Evolutionary conservation across 2,113 vertebrate genomes (phyloP), one percentile per base, ranked within the genome.

Genomic region (Isurus oxyrinchus): DNA sequence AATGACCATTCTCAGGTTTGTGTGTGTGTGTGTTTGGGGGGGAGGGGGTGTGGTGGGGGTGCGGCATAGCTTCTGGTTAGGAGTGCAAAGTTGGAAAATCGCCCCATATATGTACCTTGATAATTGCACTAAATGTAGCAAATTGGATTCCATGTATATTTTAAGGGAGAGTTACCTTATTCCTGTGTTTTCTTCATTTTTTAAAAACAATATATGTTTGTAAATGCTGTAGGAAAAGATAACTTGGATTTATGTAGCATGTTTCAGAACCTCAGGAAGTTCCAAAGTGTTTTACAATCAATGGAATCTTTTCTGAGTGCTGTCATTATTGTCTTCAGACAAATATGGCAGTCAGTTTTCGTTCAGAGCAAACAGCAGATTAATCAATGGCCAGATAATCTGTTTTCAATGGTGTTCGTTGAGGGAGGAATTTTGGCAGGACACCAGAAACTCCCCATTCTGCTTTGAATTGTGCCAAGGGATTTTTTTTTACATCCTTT

Each of bases 331-430:
- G 57, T 93, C 61, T 53, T 93, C 19, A 61, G 88, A 31, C 88
- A 93, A 61, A 59, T 61, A n/a, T 59, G 53, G 55, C 57, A 35
- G 57, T 93, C 11, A 93, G 81, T 21, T 84, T 84, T 44, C 21
- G 40, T 7, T 44, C 81, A 84, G 49, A 4, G 35, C 55, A 93
- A 57, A n/a, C 25, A 59, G 57, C 88, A 93, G 88, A 93, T 93
- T 14, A 93, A 93, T 93, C 31, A 93, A 93, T 93, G 31, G 31
- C 57, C 16, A 35, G 88, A 93, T 93, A 61, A 93, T 93, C 25
- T 19, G 55, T 59, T 61, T 61, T 59, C 57, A 93, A 93, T 93
- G 57, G 55, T 93, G 57, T 59, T 61, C 31, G 5, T 59, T 93
- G 31, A 93, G 35, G 55, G 49, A 93, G 88, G 57, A 93, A 93